phyloP scores from a whole-genome alignment of 2,113 vertebrate species.

The Polyodon spathula region DNA sequence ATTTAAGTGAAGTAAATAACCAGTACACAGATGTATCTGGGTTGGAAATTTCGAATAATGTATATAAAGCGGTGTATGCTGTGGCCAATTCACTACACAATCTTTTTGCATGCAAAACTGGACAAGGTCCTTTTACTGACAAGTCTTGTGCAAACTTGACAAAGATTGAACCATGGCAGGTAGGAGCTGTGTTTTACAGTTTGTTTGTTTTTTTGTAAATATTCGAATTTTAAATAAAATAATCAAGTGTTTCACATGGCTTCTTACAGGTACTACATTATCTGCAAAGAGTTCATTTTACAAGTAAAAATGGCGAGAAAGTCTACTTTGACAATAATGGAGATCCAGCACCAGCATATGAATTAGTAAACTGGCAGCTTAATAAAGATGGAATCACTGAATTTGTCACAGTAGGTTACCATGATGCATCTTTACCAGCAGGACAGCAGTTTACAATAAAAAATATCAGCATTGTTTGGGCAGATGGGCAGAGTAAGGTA shows the following conservation, averaged over 20 bases:
- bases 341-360: too few relatives aligned
- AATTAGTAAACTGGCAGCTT: too few relatives aligned
- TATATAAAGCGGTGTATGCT: constrained; percentile 2
- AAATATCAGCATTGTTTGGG: too few relatives aligned
- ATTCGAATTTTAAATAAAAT: not conserved
- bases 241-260: not conserved
- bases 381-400: too few relatives aligned
- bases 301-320: not conserved
- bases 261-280: constrained; percentile 5
- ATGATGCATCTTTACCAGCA: too few relatives aligned
- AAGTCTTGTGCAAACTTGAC: constrained; percentile 2
- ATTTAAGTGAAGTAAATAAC: not conserved
- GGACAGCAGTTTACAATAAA: too few relatives aligned
- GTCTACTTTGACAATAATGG: too few relatives aligned
- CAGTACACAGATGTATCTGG: not conserved
- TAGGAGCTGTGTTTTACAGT: not conserved
- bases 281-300: not conserved
- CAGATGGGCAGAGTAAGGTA: too few relatives aligned
- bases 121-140: not conserved
- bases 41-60: not conserved
- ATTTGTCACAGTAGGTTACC: too few relatives aligned
- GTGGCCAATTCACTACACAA: not conserved
- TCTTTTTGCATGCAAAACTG: constrained; percentile 9
- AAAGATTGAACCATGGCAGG: constrained; percentile 15
- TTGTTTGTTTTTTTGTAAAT: not conserved